A percentile compares a stretch with the other conserved stretches of the same genome.
Evolutionary conservation across 2,888 invertebrate genomes (phyloP).

Genomic region (Smittia sp.): DNA sequence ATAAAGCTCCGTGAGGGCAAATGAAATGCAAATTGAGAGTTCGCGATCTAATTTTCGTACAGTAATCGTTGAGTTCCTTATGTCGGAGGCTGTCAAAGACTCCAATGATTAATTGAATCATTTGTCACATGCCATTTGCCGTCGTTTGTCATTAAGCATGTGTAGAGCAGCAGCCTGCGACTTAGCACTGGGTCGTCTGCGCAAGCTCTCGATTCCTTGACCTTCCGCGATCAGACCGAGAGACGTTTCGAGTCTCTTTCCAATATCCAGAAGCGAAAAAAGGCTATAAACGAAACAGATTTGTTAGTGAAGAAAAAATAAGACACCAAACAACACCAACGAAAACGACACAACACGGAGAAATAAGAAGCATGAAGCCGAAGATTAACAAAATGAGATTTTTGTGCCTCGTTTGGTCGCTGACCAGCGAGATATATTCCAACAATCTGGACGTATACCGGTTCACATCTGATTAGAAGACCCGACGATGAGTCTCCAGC

Average conservation of each 20-base stretch:
- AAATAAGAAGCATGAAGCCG: constrained; percentile 3
- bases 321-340: constrained; percentile 10
- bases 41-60: neutral
- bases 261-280: constrained; percentile 12
- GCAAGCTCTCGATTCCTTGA: neutral
- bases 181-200: neutral
- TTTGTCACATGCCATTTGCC: neutral
- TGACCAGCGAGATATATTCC: constrained; percentile 16
- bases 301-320: neutral
- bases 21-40: neutral
- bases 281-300: neutral
- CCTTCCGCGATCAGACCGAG: neutral
- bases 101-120: constrained; percentile 14
- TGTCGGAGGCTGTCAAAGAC: neutral
- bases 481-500: neutral
- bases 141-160: neutral
- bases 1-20: neutral
- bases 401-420: constrained; percentile 11
- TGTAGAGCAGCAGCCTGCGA: neutral
- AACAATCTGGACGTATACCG: constrained; percentile 36
- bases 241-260: neutral
- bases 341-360: constrained; percentile 13
- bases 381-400: constrained; percentile 35
- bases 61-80: neutral
- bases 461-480: constrained; percentile 24